A percentile compares a stretch with the other conserved stretches of the same genome.
Conservation (phyloP, 2,888 invertebrate genomes). For the Caenorhabditis sp. region DNA sequence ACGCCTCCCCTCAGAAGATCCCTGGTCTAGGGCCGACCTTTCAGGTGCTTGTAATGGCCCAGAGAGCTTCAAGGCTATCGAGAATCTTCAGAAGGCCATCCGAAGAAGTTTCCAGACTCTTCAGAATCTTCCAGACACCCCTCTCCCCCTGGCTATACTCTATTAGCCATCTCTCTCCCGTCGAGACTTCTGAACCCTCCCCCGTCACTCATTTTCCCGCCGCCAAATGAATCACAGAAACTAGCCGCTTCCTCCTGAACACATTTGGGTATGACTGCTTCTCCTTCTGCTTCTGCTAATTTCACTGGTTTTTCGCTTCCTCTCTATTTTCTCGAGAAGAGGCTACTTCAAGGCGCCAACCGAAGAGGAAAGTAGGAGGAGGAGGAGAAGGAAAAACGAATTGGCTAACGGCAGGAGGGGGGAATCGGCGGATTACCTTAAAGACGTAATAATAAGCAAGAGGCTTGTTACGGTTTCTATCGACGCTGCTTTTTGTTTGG, state of each 20-base stretch:
- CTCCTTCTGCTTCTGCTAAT: not conserved
- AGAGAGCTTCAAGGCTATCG: no score
- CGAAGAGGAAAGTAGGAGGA: not conserved
- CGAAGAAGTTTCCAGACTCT: not conserved
- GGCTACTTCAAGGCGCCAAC: no score
- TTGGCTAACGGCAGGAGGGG: not conserved
- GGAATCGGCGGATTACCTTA: no score
- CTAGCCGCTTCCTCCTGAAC: not conserved
- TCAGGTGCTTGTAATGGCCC: no score
- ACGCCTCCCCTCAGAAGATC: no score
- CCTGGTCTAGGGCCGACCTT: no score
- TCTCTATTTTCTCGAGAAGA: not conserved
- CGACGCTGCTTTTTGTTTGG: not conserved
- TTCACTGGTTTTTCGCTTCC: slow-evolving; percentile 2
- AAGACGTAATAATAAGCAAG: no score
- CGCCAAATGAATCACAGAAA: no score
- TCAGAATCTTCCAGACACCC: not conserved
- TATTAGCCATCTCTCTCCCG: not conserved
- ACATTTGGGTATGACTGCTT: not conserved
- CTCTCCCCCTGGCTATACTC: not conserved
- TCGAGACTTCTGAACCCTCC: no score
- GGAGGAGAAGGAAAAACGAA: not conserved
- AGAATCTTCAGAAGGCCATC: no score
- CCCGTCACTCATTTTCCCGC: slow-evolving; percentile 26
- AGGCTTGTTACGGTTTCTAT: no score